Conservation (phyloP, 1,140 invertebrate species). For the Leptinotarsa defecta region DNA sequence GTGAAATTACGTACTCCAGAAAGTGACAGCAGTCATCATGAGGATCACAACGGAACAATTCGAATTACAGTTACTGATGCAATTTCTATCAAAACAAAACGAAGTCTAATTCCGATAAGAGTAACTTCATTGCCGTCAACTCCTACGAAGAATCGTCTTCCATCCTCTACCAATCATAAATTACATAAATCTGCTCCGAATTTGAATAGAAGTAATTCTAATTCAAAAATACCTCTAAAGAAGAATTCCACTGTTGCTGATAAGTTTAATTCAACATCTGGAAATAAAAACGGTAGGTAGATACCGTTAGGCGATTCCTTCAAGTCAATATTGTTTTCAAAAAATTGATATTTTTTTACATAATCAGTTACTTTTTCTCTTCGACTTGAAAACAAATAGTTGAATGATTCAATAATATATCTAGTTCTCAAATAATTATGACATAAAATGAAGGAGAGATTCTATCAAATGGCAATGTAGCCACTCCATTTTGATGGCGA, state of each 20-base stretch:
- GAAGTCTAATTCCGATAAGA: slow-evolving; percentile 48
- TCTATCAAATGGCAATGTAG: too few species aligned
- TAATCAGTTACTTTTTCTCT: too few species aligned
- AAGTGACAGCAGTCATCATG: slow-evolving; percentile 66
- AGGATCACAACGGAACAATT: slow-evolving; percentile 48
- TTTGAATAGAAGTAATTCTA: slow-evolving; percentile 31
- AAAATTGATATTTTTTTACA: too few species aligned
- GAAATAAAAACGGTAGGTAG: slow-evolving; percentile 4
- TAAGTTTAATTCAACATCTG: slow-evolving; percentile 12
- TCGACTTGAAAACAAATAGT: too few species aligned
- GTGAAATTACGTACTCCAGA: slow-evolving; percentile 82
- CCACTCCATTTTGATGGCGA: too few species aligned
- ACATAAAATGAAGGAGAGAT: too few species aligned
- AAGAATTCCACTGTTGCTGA: slow-evolving; percentile 23
- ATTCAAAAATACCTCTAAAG: slow-evolving; percentile 37
- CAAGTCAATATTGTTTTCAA: too few species aligned
- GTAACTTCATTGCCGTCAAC: slow-evolving; percentile 37
- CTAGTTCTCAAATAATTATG: too few species aligned
- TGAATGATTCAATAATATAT: too few species aligned
- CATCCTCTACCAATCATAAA: slow-evolving; percentile 14
- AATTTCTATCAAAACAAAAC: slow-evolving; percentile 35
- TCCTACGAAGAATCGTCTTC: slow-evolving; percentile 28
- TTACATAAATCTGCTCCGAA: slow-evolving; percentile 46
- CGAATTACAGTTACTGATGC: slow-evolving; percentile 45
- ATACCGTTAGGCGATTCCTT: too few species aligned